phyloP scores from a whole-genome alignment of 1,140 invertebrate genomes.

The Aradophagus sp. region DNA sequence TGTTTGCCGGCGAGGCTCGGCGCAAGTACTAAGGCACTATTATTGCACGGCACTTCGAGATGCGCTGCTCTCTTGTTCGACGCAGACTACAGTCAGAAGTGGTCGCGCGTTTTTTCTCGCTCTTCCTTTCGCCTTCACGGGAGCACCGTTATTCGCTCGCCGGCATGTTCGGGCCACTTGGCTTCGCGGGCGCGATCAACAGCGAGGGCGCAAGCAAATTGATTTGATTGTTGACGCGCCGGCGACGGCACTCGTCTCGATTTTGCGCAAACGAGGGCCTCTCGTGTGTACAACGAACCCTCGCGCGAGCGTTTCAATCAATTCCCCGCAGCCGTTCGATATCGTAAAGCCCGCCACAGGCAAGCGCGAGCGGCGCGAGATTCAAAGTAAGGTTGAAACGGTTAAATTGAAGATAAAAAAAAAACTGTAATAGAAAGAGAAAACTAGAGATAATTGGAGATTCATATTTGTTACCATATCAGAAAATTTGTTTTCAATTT shows the following conservation, averaged over 20 bases:
- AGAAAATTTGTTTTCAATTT: too few relatives aligned
- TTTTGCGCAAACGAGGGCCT: conserved; percentile 30
- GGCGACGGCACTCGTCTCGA: neutral
- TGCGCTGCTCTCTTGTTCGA: conserved; percentile 13
- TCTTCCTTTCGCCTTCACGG: conserved; percentile 40
- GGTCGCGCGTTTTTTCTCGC: conserved; percentile 32
- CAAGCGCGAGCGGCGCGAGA: too few relatives aligned
- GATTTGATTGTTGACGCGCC: conserved; percentile 3
- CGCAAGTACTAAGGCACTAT: conserved; percentile 39
- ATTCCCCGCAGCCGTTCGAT: too few relatives aligned
- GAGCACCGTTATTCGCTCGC: conserved; percentile 27
- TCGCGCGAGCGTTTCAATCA: too few relatives aligned
- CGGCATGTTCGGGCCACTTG: conserved; percentile 10
- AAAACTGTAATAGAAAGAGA: too few relatives aligned
- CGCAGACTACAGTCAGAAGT: conserved; percentile 4
- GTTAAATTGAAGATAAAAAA: too few relatives aligned
- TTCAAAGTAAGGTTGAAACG: too few relatives aligned
- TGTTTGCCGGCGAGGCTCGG: conserved; percentile 36
- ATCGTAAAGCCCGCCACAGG: too few relatives aligned
- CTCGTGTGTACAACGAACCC: too few relatives aligned
- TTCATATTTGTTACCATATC: too few relatives aligned
- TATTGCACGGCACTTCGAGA: conserved; percentile 29
- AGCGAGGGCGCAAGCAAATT: conserved; percentile 1
- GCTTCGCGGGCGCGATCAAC: neutral
- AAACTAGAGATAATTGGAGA: too few relatives aligned